These are phyloP conservation scores for Gobio occitaniae DNA, from an alignment of 2,797 vertebrate species.

Conservation along the genomic window DNA sequence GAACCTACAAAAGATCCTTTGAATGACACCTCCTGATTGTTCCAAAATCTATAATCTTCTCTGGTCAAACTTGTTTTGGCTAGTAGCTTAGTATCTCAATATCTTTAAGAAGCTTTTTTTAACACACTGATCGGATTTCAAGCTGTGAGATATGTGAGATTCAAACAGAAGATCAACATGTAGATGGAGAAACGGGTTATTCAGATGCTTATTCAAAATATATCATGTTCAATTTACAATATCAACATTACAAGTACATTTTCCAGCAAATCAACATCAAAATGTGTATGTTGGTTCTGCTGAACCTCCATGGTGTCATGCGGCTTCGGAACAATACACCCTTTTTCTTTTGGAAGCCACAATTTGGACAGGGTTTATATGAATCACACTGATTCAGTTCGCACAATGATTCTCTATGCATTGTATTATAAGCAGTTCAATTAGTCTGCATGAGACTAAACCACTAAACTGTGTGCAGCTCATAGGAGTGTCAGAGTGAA, in stretches of 20 bases:
- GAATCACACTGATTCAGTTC: constrained; percentile 4
- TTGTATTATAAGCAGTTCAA: constrained; percentile 4
- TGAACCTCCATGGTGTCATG: not conserved
- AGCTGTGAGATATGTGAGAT: not conserved
- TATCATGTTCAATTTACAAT: not conserved
- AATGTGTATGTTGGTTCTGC: not conserved
- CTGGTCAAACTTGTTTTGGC: not conserved
- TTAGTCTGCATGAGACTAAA: not conserved
- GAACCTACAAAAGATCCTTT: not conserved
- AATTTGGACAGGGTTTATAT: constrained; percentile 11
- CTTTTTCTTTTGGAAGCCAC: not conserved
- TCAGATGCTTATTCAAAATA: not conserved
- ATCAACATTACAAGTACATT: not conserved
- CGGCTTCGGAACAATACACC: constrained; percentile 8
- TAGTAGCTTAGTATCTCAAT: not conserved
- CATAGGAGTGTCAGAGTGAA: not conserved
- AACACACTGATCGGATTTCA: not conserved
- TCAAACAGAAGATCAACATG: not conserved
- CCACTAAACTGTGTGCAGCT: not conserved
- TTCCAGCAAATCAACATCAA: not conserved
- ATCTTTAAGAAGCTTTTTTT: not conserved
- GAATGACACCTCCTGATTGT: not conserved
- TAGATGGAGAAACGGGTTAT: not conserved
- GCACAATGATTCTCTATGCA: constrained; percentile 29
- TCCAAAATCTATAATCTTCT: not conserved